phyloP scores from a whole-genome alignment of 2,888 invertebrate genomes.

The Eristalis tenax region DNA sequence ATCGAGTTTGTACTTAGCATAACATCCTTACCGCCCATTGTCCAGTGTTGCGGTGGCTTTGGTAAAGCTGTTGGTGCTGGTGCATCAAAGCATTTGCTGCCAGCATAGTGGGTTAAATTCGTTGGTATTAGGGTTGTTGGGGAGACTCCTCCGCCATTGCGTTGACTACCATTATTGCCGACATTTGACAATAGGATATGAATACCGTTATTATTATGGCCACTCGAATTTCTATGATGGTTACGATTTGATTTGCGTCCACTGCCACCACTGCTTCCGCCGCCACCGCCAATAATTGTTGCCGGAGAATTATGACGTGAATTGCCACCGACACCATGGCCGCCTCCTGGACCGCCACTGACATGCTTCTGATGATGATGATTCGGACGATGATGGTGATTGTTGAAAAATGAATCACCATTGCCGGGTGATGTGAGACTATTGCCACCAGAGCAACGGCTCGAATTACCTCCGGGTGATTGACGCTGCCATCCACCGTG shows the following conservation, averaged over 20 bases:
- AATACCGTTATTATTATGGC: constrained; percentile 74
- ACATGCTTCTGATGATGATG: constrained; percentile 60
- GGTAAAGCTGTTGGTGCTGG: constrained; percentile 90
- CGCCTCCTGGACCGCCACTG: constrained; percentile 65
- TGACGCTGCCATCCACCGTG: constrained; percentile 74
- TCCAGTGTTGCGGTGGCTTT: constrained; percentile 91
- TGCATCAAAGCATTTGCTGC: constrained; percentile 91
- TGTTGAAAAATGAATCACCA: constrained; percentile 72
- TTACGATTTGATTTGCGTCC: constrained; percentile 67
- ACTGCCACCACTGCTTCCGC: constrained; percentile 62
- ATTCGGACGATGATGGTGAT: constrained; percentile 57
- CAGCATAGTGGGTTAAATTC: constrained; percentile 83
- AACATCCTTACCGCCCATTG: constrained; percentile 76
- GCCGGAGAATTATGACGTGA: constrained; percentile 77
- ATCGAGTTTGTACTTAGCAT: constrained; percentile 69
- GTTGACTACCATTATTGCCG: constrained; percentile 62
- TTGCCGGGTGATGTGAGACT: constrained; percentile 39
- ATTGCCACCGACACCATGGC: constrained; percentile 73
- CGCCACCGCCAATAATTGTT: constrained; percentile 74
- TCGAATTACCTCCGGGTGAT: constrained; percentile 72
- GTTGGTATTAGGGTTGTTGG: constrained; percentile 79
- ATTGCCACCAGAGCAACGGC: constrained; percentile 70
- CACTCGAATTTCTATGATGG: constrained; percentile 67
- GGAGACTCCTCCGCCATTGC: constrained; percentile 74
- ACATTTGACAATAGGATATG: constrained; percentile 67